These are phyloP conservation scores for Dynastes tityus DNA, from an alignment of 2,888 invertebrate species.

Conservation along the genomic window DNA sequence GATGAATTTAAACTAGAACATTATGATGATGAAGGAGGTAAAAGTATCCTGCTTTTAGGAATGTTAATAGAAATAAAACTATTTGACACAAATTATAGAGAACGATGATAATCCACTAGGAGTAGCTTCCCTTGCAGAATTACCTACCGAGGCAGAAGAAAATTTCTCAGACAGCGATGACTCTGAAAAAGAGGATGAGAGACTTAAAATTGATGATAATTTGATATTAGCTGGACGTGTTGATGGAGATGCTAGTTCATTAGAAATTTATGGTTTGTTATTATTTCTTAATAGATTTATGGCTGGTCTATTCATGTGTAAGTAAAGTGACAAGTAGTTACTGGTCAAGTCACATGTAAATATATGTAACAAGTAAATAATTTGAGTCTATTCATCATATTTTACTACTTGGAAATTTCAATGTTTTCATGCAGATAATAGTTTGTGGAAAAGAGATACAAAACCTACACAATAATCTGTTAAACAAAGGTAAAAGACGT, in stretches of 20 bases:
- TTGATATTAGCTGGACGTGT: conserved; percentile 90
- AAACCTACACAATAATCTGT: no score
- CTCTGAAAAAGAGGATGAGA: conserved; percentile 92
- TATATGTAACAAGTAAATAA: no score
- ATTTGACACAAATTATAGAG: conserved; percentile 56
- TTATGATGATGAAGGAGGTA: conserved; percentile 83
- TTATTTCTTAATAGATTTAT: conserved; percentile 39
- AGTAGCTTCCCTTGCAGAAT: conserved; percentile 74
- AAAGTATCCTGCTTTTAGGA: conserved; percentile 30
- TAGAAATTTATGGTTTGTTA: conserved; percentile 87
- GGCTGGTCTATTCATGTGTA: no score
- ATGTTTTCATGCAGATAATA: no score
- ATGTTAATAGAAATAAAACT: no score
- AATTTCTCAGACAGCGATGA: conserved; percentile 73
- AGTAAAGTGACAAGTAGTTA: no score
- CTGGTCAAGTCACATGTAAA: no score
- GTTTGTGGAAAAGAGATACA: no score
- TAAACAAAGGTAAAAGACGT: no score
- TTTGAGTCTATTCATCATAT: no score
- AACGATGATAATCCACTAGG: conserved; percentile 70
- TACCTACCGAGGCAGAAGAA: conserved; percentile 71
- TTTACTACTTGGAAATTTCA: no score
- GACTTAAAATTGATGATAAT: conserved; percentile 91
- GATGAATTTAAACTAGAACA: conserved; percentile 84
- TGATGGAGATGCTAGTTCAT: conserved; percentile 86